Base-by-base conservation (phyloP, 2,797 vertebrate genomes). In the Lagocephalus sceleratus region DNA sequence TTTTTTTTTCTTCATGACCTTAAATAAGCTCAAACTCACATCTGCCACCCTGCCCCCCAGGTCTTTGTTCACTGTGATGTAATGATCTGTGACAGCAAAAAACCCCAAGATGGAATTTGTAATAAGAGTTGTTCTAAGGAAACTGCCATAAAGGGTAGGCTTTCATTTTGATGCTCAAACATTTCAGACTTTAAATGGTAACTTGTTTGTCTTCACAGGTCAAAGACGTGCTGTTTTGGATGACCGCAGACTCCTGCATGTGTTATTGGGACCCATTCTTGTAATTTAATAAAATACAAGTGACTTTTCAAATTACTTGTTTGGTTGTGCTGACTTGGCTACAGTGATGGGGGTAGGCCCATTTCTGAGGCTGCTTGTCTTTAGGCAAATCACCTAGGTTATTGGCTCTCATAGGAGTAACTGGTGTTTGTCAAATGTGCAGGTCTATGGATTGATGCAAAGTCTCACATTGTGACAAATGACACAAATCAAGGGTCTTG, bases 41-140 rank as follows among this genome's bases (percentile, higher is more conserved):
- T 17, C 0, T 17, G 1, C 19, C 20, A 6, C 49, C n/a, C 19
- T 21, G 6, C 49, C n/a, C 62, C 66, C 5, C 46, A 94, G 93
- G 55, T 93, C 1, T 92, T 88, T 23, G 83, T 94, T 66, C 92
- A 94, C 66, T 93, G 92, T 66, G 90, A 87, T 0, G 79, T 88
- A 38, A 57, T 87, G 22, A 77, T 93, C 67, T 94, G 92, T 65
- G 88, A 90, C n/a, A 10, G 75, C 19, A 68, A 44, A 19, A 82
- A 79, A 16, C 71, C 70, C 5, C 70, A 66, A 19, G 80, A 71
- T 25, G 17, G 56, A 0, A 58, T 62, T 5, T 94, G 92, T 71
- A 68, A 26, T 10, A 73, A 64, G 11, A 76, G 43, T 5, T 94
- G 91, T 66, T 61, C 79, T 47, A 58, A 60, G 21, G 54, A 51